These are phyloP conservation scores for Corbicula japonica DNA, from an alignment of 2,888 invertebrate genomes.

Conservation along the genomic window DNA sequence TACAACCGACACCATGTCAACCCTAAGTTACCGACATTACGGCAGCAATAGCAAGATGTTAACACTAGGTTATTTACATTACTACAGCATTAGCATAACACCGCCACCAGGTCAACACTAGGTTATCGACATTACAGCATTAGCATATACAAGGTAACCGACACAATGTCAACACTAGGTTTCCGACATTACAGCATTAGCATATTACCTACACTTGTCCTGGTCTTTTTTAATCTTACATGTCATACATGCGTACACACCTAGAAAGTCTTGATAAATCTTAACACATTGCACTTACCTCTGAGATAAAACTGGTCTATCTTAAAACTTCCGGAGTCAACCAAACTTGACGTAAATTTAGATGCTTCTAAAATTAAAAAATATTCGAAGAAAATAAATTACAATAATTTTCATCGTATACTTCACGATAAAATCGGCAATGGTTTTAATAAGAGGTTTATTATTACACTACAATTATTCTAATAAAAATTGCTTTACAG, in stretches of 20 bases:
- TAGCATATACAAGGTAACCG: not conserved
- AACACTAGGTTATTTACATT: no score
- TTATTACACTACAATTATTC: no score
- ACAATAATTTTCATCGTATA: no score
- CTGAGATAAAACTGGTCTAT: conserved; percentile 3
- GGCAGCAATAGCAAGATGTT: no score
- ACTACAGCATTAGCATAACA: not conserved
- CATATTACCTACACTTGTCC: not conserved
- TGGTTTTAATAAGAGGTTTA: no score
- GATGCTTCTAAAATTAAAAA: no score
- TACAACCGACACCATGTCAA: not conserved
- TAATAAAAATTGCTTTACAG: no score
- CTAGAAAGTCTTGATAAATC: not conserved
- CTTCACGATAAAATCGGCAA: no score
- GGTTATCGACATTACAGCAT: not conserved
- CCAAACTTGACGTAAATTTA: no score
- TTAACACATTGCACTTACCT: not conserved
- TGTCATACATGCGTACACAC: not conserved
- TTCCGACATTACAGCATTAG: not conserved
- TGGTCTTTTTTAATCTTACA: not conserved
- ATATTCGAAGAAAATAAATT: no score
- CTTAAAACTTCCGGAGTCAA: conserved; percentile 12
- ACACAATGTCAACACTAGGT: not conserved
- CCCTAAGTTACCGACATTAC: no score
- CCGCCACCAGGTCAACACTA: not conserved